A percentile compares a stretch with the other conserved stretches of the same genome.
Conservation (phyloP, 2,797 vertebrate species). For the Thaleichthys pacificus region DNA sequence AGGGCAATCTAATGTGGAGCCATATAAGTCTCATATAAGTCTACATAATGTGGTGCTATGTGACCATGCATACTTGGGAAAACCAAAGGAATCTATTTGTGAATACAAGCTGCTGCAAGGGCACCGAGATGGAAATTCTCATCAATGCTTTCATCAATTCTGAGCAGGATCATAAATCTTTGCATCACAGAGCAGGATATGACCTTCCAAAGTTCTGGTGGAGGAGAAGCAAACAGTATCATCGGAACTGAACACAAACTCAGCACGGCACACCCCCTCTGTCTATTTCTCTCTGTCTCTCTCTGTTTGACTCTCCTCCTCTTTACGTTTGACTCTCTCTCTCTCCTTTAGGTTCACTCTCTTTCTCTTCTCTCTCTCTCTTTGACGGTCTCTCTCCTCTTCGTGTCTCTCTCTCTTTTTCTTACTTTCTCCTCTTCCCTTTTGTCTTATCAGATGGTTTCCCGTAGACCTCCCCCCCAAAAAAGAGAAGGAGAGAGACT, state of each 20-base stretch:
- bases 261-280: background rate
- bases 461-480: background rate
- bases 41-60: background rate
- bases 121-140: conserved; percentile 22
- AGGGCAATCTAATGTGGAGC: background rate
- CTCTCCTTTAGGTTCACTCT: background rate
- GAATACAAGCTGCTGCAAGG: conserved; percentile 11
- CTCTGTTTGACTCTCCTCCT: background rate
- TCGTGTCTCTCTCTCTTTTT: background rate
- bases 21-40: background rate
- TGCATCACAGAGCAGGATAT: conserved; percentile 24
- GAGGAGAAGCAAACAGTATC: background rate
- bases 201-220: conserved; percentile 44
- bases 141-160: conserved; percentile 39
- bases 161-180: conserved; percentile 19
- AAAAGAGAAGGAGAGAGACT: conserved; percentile 42
- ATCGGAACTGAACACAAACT: background rate
- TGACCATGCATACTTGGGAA: background rate
- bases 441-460: conserved; percentile 28
- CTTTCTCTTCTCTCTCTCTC: background rate
- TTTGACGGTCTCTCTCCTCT: no score
- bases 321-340: background rate
- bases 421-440: conserved; percentile 9
- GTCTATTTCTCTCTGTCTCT: background rate
- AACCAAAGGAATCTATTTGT: background rate